phyloP scores from a whole-genome alignment of 2,888 invertebrate genomes.

The Cryptus viduatorius region DNA sequence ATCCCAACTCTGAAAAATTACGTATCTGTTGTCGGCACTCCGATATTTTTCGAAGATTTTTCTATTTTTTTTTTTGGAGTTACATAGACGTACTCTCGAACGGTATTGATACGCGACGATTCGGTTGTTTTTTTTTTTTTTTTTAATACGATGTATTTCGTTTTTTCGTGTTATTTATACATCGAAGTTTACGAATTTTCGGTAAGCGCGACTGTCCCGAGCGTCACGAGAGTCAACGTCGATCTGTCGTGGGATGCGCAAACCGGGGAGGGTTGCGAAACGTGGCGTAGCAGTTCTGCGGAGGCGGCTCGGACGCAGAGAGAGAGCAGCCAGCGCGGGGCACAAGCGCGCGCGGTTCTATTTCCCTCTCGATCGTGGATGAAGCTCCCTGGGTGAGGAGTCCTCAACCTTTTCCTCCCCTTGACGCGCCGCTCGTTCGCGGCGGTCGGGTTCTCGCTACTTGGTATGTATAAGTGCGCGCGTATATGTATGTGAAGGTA shows the following conservation, averaged over 20 bases:
- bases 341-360: constrained; percentile 3
- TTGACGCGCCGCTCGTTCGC: constrained; percentile 14
- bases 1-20: background rate
- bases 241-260: constrained; percentile 65
- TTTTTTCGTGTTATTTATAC: background rate
- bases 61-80: background rate
- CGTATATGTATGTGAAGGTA: background rate
- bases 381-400: constrained; percentile 7
- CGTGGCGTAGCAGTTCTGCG: constrained; percentile 50
- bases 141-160: background rate
- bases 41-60: background rate
- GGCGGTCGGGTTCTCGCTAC: constrained; percentile 16
- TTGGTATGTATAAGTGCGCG: background rate
- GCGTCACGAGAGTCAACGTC: constrained; percentile 66
- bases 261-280: constrained; percentile 51
- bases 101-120: background rate
- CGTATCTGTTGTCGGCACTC: background rate
- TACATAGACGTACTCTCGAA: background rate
- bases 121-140: background rate
- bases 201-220: constrained; percentile 59
- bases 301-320: constrained; percentile 53
- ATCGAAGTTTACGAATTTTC: constrained; percentile 21
- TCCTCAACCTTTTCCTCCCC: constrained; percentile 9
- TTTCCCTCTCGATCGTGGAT: constrained; percentile 52
- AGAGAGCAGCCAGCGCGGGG: constrained; percentile 52